These are phyloP conservation scores for Cremastinae sp. DNA, from an alignment of 2,888 invertebrate genomes.

Conservation along the genomic window DNA sequence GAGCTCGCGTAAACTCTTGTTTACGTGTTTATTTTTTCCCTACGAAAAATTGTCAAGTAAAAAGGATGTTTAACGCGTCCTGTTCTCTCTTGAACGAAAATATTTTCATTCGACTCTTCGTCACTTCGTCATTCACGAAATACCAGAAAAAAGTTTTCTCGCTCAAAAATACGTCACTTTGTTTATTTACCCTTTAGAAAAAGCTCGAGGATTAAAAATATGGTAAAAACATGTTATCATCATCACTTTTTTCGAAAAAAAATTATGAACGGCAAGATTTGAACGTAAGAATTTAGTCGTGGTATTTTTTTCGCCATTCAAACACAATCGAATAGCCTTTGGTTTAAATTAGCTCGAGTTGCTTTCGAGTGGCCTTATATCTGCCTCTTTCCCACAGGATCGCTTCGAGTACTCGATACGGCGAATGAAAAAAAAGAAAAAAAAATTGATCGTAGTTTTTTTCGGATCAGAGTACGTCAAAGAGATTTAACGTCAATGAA, in stretches of 20 bases:
- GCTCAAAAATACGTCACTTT: constrained; percentile 7
- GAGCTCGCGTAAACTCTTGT: neutral
- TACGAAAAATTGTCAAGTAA: constrained; percentile 4
- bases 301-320: neutral
- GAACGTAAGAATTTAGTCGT: neutral
- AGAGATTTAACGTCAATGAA: constrained; percentile 55
- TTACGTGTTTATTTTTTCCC: constrained; percentile 18
- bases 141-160: constrained; percentile 31
- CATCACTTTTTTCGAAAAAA: constrained; percentile 6
- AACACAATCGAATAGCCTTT: constrained; percentile 26
- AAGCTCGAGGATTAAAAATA: neutral
- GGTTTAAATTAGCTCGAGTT: constrained; percentile 62
- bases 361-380: constrained; percentile 66
- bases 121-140: constrained; percentile 52
- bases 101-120: constrained; percentile 36
- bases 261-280: no score
- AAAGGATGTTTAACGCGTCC: constrained; percentile 69
- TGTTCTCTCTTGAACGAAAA: constrained; percentile 32
- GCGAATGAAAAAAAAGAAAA: constrained; percentile 53
- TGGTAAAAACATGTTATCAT: neutral
- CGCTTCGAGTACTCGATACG: constrained; percentile 50
- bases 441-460: constrained; percentile 48
- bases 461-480: constrained; percentile 35
- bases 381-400: constrained; percentile 67
- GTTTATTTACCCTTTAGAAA: neutral